Conservation (phyloP, 2,888 invertebrate genomes). For the Zhengitettix transpicula region DNA sequence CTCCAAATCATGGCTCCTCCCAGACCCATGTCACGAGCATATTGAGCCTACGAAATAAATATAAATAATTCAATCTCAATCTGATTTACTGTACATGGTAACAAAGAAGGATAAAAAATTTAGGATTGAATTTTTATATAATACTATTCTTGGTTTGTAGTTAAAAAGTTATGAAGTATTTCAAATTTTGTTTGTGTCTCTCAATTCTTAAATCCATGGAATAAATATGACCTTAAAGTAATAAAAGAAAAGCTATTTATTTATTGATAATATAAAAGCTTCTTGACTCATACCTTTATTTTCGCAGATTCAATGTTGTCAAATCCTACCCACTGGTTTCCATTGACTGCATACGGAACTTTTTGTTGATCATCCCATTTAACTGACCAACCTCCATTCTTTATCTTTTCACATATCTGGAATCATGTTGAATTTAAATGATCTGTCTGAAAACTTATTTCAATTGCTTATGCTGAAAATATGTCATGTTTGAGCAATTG, state of each 20-base stretch:
- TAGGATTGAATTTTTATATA: no score
- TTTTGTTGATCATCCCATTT: slow-evolving; percentile 23
- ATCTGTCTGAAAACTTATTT: no score
- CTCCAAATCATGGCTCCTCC: slow-evolving; percentile 64
- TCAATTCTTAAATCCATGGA: no score
- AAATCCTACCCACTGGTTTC: slow-evolving; percentile 49
- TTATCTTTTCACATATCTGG: slow-evolving; percentile 21
- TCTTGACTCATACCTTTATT: slow-evolving; percentile 25
- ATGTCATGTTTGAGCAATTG: background rate
- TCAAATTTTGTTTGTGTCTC: no score
- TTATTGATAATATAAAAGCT: no score
- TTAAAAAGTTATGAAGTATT: no score
- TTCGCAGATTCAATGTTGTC: slow-evolving; percentile 40
- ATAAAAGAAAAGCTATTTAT: no score
- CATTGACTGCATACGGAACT: slow-evolving; percentile 27
- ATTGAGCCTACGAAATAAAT: background rate
- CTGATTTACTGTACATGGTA: background rate
- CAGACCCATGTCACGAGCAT: slow-evolving; percentile 19
- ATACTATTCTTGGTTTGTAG: no score
- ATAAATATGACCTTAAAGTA: no score
- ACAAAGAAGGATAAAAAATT: no score
- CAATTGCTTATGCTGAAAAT: slow-evolving; percentile 14
- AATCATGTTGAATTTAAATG: background rate
- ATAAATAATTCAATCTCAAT: background rate
- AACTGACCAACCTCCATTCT: slow-evolving; percentile 20